Evolutionary conservation across 1,140 invertebrate species (phyloP).

Genomic region (Drosophila parvula): DNA sequence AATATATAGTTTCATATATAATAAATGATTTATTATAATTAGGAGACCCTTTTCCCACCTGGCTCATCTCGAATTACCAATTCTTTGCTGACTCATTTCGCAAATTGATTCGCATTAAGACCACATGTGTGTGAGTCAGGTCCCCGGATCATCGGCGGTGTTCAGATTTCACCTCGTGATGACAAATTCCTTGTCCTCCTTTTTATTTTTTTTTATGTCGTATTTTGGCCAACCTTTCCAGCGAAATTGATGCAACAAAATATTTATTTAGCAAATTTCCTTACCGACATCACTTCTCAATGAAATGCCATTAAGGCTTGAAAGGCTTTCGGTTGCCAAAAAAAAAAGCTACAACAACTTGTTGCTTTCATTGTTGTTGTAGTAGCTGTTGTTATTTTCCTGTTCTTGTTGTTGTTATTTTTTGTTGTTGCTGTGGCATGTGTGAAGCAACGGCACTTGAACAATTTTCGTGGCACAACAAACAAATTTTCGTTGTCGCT

Average conservation of each 20-base stretch:
- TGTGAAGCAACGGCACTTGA: constrained; percentile 38
- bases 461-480: constrained; percentile 48
- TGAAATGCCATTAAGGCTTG: constrained; percentile 53
- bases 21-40: not conserved
- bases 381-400: constrained; percentile 9
- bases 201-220: too few relatives aligned
- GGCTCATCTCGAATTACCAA: constrained; percentile 6
- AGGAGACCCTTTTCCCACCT: not conserved
- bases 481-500: constrained; percentile 45
- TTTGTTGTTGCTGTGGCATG: constrained; percentile 34
- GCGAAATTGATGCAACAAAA: constrained; percentile 41
- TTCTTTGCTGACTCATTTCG: constrained; percentile 19
- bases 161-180: constrained; percentile 41
- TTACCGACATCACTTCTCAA: constrained; percentile 31
- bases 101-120: constrained; percentile 23
- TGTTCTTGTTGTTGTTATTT: constrained; percentile 9
- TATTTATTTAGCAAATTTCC: constrained; percentile 50
- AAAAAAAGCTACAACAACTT: constrained; percentile 37
- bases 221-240: constrained; percentile 28
- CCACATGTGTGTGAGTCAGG: constrained; percentile 33
- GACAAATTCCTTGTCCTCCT: constrained; percentile 33
- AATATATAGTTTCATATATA: not conserved
- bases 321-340: constrained; percentile 44
- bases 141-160: not conserved
- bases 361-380: constrained; percentile 36